These are phyloP conservation scores for Todiramphus chloris DNA, from an alignment of 2,113 vertebrate species.

Conservation along the genomic window DNA sequence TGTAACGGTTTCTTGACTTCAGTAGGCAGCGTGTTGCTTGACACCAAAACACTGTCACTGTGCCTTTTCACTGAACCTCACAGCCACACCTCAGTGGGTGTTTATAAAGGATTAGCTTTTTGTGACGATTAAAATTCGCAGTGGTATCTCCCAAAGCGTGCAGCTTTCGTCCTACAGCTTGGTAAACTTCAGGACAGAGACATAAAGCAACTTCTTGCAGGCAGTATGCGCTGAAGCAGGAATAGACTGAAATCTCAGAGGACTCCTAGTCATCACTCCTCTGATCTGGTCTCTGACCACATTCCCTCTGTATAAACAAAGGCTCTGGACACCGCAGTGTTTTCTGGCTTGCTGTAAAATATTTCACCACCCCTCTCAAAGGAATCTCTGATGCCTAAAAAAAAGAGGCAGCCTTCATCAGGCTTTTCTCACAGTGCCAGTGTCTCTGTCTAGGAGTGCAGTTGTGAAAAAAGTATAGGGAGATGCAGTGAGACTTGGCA, in stretches of 20 bases:
- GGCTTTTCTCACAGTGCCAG: slow-evolving; percentile 24
- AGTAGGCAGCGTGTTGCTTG: background rate
- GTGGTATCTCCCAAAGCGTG: background rate
- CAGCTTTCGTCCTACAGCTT: background rate
- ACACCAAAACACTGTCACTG: rapidly evolving
- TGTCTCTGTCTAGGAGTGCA: background rate
- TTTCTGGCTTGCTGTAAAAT: slow-evolving; percentile 22
- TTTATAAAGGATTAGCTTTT: background rate
- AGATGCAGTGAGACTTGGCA: background rate
- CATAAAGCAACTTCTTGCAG: background rate
- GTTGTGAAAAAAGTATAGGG: background rate
- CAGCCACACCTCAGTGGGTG: background rate
- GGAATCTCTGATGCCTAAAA: background rate
- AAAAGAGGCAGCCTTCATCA: background rate
- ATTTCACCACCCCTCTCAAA: background rate
- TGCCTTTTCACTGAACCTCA: background rate
- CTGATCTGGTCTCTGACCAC: background rate
- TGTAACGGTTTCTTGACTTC: background rate
- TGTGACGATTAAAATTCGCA: background rate
- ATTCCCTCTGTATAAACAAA: slow-evolving; percentile 25
- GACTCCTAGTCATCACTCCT: background rate
- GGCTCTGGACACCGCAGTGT: background rate
- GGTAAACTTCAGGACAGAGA: background rate
- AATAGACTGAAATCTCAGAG: slow-evolving; percentile 18
- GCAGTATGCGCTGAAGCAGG: background rate